phyloP scores from a whole-genome alignment of 2,888 invertebrate genomes.

The Chymomyza fuscimana region DNA sequence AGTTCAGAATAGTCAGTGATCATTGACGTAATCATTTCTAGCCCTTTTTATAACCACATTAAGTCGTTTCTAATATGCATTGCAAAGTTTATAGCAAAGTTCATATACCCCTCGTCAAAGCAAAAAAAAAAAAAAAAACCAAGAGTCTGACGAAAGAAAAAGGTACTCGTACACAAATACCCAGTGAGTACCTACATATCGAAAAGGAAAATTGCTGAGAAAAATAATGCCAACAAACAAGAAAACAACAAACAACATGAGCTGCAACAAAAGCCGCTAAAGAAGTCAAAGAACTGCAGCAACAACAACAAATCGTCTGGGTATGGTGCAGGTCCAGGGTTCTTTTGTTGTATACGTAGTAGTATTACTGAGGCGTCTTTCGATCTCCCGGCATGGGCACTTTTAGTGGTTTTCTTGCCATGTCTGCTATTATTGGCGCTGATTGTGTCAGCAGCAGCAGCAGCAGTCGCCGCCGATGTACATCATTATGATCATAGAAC shows the following conservation, averaged over 20 bases:
- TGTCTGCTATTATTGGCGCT: constrained; percentile 12
- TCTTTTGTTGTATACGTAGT: background rate
- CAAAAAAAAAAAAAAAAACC: constrained; percentile 1
- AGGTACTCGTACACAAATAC: background rate
- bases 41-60: background rate
- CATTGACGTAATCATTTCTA: background rate
- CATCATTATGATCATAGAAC: constrained; percentile 27
- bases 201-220: constrained; percentile 20
- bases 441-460: constrained; percentile 18
- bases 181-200: background rate
- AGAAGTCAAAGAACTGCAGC: constrained; percentile 46
- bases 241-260: constrained; percentile 7
- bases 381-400: constrained; percentile 19
- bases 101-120: background rate
- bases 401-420: constrained; percentile 32
- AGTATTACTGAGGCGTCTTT: background rate
- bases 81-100: background rate
- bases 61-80: background rate
- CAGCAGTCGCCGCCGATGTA: constrained; percentile 7
- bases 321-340: background rate
- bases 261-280: constrained; percentile 13
- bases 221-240: constrained; percentile 7
- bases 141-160: constrained; percentile 2
- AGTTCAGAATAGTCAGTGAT: no score
- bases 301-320: background rate